These are phyloP conservation scores for Podarcis siculus DNA, from an alignment of 2,797 vertebrate species.

Conservation along the genomic window DNA sequence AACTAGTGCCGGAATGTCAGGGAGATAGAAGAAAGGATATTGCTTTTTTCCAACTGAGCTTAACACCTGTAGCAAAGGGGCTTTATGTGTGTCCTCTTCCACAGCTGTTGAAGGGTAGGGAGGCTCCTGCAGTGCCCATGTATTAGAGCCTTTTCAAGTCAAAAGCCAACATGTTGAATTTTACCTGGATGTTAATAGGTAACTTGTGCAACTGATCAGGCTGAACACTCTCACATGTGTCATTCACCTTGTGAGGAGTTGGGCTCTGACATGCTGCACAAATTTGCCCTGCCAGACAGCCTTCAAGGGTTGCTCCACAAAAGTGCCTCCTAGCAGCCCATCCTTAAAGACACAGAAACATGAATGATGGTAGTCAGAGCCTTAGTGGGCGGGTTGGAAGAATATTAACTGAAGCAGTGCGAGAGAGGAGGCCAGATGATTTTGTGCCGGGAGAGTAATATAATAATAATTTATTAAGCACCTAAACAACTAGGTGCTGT, in stretches of 20 bases:
- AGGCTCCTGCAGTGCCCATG: neutral
- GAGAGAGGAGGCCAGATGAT: neutral
- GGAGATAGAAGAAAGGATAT: neutral
- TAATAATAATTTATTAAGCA: conserved; percentile 19
- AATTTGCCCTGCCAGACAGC: neutral
- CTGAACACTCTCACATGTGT: neutral
- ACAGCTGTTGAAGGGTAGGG: neutral
- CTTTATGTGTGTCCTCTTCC: neutral
- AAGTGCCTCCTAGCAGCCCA: neutral
- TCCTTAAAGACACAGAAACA: neutral
- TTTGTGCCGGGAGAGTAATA: neutral
- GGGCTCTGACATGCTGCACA: neutral
- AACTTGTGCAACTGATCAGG: neutral
- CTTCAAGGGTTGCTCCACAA: neutral
- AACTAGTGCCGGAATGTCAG: neutral
- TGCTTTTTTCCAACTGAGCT: neutral
- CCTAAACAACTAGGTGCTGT: conserved; percentile 6
- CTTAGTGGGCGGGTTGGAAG: neutral
- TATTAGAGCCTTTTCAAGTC: neutral
- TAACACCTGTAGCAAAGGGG: neutral
- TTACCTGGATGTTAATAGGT: neutral
- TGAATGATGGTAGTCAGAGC: neutral
- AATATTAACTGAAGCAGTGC: neutral
- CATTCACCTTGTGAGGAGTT: neutral
- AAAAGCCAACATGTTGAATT: neutral